Evolutionary conservation across 37 sponge, comb jelly and placozoan genomes (phyloP), one percentile per base, ranked within the genome.

Genomic region (Theonella swinhoei): DNA sequence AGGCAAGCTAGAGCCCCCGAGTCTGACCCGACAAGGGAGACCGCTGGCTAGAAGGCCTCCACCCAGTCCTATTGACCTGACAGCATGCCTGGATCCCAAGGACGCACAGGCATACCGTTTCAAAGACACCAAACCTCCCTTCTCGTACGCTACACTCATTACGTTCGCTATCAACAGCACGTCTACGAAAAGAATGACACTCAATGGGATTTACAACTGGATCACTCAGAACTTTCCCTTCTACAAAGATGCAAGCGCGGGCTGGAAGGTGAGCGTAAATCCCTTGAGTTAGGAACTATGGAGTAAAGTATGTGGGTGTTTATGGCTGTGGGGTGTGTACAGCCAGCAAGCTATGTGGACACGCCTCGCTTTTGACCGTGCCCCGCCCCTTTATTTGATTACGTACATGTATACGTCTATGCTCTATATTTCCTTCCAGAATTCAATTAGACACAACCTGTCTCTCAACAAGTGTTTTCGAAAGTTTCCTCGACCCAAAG

Each of bases 141-240:
- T 89, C 76, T 93, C 94, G 35, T 97, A 97, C 69, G 98, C 98
- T 14, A 75, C 87, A 19, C 94, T 97, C 32, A 97, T 97, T 42
- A 93, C 93, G 2, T 97, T 91, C 42, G 91, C 98, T 39, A 97
- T 97, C 77, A 97, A 97, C 94, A 92, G 95, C 71, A 68, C 91
- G 23, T 68, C 73, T 4, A 84, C 69, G 73, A 59, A 75, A 54
- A 84, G 75, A 43, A 88, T 97, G 88, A 97, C 98, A 0, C 88
- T 97, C 2, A 97, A 87, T 72, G 95, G 95, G 17, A 97, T 97
- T 30, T 97, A 97, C 84, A 88, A 76, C 30, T 97, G 98, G 98
- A 97, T 97, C n/a, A 68, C 72, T 2, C 71, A 64, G 65, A 92
- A 97, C 72, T 97, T 97, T 39, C 90, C 95, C 4, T 97, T 89